These are phyloP conservation scores for Oostethus manadensis DNA, from an alignment of 2,113 vertebrate species.

Conservation along the genomic window DNA sequence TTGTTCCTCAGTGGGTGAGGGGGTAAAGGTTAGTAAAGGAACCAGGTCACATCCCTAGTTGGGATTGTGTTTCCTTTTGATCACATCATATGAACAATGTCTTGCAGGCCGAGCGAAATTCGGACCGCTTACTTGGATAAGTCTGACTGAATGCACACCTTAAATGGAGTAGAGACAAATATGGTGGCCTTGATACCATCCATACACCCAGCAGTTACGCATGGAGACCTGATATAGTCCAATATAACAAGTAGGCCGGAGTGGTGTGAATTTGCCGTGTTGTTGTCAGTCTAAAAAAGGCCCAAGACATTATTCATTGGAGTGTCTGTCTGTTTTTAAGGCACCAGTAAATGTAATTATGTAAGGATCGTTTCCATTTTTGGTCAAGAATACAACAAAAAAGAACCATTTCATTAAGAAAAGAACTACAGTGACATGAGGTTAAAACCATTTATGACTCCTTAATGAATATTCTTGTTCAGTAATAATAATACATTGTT, in stretches of 20 bases:
- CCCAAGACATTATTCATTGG: conserved; percentile 51
- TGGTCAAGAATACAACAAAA: neutral
- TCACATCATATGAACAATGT: conserved; percentile 9
- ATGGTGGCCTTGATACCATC: conserved; percentile 85
- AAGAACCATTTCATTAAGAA: no score
- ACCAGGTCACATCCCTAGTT: no score
- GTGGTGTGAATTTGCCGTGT: conserved; percentile 46
- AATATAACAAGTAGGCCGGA: conserved; percentile 88
- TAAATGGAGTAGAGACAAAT: conserved; percentile 80
- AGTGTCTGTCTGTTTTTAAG: conserved; percentile 44
- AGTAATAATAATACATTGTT: no score
- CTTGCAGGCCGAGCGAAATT: conserved; percentile 71
- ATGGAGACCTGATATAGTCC: conserved; percentile 88
- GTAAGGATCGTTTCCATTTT: no score
- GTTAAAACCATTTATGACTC: no score
- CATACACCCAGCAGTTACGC: conserved; percentile 87
- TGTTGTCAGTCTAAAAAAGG: neutral
- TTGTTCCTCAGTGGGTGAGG: no score
- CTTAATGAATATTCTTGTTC: no score
- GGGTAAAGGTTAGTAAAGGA: no score
- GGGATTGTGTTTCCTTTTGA: no score
- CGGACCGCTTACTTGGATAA: conserved; percentile 78
- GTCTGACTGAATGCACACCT: conserved; percentile 84
- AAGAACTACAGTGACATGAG: no score
- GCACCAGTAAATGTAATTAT: conserved; percentile 8